Evolutionary conservation across 2,888 invertebrate genomes (phyloP).

Genomic region (Ommatoiulus sabulosus): DNA sequence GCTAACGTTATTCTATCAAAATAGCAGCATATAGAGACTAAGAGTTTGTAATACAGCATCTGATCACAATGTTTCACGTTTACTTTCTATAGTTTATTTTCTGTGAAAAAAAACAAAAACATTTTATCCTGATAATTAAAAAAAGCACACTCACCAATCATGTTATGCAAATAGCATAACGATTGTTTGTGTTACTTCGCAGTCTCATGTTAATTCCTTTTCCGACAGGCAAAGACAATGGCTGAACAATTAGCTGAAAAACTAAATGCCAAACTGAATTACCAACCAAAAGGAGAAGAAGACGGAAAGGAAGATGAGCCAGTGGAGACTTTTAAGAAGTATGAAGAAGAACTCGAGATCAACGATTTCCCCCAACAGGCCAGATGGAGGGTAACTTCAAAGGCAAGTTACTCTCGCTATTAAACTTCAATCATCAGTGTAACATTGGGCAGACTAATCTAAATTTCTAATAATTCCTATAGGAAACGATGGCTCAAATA

Average conservation of each 20-base stretch:
- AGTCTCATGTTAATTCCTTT: background rate
- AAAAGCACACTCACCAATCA: too few relatives aligned
- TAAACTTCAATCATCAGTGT: background rate
- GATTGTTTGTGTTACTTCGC: constrained; percentile 11
- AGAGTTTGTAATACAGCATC: too few relatives aligned
- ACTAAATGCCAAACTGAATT: constrained; percentile 95
- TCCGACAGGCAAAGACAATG: constrained; percentile 82
- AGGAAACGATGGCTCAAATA: constrained; percentile 97
- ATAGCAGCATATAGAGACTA: too few relatives aligned
- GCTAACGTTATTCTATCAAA: too few relatives aligned
- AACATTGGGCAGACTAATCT: background rate
- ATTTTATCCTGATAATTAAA: too few relatives aligned
- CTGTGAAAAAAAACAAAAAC: too few relatives aligned
- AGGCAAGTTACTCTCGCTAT: constrained; percentile 71
- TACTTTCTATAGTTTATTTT: too few relatives aligned
- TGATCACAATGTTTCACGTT: too few relatives aligned
- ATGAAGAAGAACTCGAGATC: constrained; percentile 99
- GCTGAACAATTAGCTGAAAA: constrained; percentile 98
- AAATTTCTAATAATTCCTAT: constrained; percentile 61
- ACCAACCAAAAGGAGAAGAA: constrained; percentile 91
- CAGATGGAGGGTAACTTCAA: constrained; percentile 97
- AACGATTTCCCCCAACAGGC: constrained; percentile 99
- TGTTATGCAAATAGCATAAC: background rate
- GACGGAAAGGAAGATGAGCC: constrained; percentile 71
- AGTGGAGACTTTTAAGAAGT: constrained; percentile 73